A percentile compares a stretch with the other conserved stretches of the same genome.
These are phyloP conservation scores for Lasiurus borealis DNA, from an alignment of 2,113 vertebrate species.

Conservation along the genomic window DNA sequence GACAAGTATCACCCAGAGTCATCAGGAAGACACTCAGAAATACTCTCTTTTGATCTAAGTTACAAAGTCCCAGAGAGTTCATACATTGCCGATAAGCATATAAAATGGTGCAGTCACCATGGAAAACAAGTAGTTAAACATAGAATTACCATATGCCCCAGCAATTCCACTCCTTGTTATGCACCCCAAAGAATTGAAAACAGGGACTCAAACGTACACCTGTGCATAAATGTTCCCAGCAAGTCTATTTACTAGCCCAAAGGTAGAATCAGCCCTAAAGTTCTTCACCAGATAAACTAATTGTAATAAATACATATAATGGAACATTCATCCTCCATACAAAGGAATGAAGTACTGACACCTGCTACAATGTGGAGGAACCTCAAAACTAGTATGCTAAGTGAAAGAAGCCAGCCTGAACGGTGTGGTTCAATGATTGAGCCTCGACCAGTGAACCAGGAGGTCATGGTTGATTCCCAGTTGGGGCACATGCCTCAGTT, in stretches of 20 bases:
- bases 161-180: not conserved
- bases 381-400: not conserved
- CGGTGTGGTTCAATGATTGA: no score
- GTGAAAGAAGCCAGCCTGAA: constrained; percentile 36
- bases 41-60: not conserved
- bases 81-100: not conserved
- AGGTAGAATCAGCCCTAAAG: not conserved
- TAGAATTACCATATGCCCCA: not conserved
- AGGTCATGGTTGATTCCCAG: no score
- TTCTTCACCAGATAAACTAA: not conserved
- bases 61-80: not conserved
- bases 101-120: not conserved
- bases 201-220: not conserved
- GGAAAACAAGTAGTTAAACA: not conserved
- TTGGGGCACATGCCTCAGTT: no score
- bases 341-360: not conserved
- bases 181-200: constrained; percentile 12
- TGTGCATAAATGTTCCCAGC: not conserved
- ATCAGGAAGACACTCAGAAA: not conserved
- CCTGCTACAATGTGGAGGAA: not conserved
- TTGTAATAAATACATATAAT: not conserved
- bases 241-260: not conserved
- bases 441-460: no score
- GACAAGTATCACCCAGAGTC: not conserved
- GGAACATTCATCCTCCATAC: not conserved